These are phyloP conservation scores for Campoletis raptor DNA, from an alignment of 2,888 invertebrate species.

Conservation along the genomic window DNA sequence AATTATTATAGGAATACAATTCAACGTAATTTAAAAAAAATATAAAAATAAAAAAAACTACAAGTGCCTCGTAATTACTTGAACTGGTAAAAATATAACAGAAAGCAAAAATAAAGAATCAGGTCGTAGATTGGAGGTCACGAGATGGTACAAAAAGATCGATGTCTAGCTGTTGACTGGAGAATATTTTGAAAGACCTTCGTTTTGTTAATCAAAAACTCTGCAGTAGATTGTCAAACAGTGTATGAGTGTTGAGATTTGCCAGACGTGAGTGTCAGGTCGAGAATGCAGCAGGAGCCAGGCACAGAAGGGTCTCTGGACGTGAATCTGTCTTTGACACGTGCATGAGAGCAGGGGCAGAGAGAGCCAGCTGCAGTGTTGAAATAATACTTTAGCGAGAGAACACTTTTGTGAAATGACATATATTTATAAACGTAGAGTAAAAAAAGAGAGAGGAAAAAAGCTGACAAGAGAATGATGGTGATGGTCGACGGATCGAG, in stretches of 20 bases:
- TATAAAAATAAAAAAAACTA: not conserved
- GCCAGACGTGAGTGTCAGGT: not conserved
- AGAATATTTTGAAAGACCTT: not conserved
- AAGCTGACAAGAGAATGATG: conserved; percentile 2
- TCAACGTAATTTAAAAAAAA: not conserved
- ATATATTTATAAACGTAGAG: conserved; percentile 22
- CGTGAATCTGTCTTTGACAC: not conserved
- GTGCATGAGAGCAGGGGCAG: not conserved
- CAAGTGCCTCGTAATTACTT: not conserved
- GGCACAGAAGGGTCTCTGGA: not conserved
- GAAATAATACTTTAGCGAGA: conserved; percentile 17
- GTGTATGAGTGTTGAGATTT: not conserved
- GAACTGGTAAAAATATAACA: not conserved
- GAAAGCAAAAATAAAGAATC: not conserved
- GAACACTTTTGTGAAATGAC: not conserved
- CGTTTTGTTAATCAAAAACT: not conserved
- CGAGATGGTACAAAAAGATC: not conserved
- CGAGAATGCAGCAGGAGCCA: not conserved
- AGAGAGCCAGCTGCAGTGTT: conserved; percentile 13
- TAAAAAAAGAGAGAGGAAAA: conserved; percentile 18
- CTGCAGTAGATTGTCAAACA: conserved; percentile 5
- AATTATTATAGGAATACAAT: not conserved
- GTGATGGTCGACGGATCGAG: conserved; percentile 45
- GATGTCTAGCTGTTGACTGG: not conserved
- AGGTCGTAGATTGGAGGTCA: not conserved